Percentiles rank a stretch among this genome's conserved stretches.
These are phyloP conservation scores for Dynastes maya DNA, from an alignment of 2,888 invertebrate genomes.

Conservation along the genomic window DNA sequence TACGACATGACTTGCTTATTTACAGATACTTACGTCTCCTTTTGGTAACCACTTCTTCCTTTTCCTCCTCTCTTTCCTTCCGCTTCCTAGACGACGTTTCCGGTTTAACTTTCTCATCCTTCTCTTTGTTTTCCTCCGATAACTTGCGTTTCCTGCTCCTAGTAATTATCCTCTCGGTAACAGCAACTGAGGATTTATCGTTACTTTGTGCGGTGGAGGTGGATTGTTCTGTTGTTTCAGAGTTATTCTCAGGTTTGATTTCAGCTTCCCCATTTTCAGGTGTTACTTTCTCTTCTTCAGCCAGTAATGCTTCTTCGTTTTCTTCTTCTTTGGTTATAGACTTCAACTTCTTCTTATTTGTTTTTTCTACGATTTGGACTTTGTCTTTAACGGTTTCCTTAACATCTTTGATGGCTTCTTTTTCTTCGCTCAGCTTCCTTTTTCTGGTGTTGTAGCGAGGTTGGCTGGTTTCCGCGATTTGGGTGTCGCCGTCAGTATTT, in stretches of 20 bases:
- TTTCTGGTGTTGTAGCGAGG: conserved; percentile 29
- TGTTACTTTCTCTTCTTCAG: background rate
- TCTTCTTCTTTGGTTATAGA: background rate
- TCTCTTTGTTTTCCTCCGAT: conserved; percentile 14
- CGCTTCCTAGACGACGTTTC: conserved; percentile 21
- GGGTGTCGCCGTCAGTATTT: conserved; percentile 1
- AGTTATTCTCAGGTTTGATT: background rate
- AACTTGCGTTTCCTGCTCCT: conserved; percentile 32
- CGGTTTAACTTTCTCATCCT: conserved; percentile 16
- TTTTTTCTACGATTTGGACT: background rate
- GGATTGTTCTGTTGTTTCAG: background rate
- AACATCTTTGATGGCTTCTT: background rate
- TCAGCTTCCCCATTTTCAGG: background rate
- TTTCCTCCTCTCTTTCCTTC: conserved; percentile 13
- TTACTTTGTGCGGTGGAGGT: background rate
- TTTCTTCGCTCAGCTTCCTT: conserved; percentile 24
- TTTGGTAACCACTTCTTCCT: conserved; percentile 5
- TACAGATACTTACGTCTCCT: conserved; percentile 32
- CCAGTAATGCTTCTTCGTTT: background rate
- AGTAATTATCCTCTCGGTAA: background rate
- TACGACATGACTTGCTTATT: too few species aligned
- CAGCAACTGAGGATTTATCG: background rate
- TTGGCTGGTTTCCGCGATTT: conserved; percentile 19
- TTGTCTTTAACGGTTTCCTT: background rate
- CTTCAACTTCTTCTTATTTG: conserved; percentile 4